A percentile compares a stretch with the other conserved stretches of the same genome.
Conservation (phyloP, 1,140 invertebrate genomes). For the Pseudomyrmex cubaensis region DNA sequence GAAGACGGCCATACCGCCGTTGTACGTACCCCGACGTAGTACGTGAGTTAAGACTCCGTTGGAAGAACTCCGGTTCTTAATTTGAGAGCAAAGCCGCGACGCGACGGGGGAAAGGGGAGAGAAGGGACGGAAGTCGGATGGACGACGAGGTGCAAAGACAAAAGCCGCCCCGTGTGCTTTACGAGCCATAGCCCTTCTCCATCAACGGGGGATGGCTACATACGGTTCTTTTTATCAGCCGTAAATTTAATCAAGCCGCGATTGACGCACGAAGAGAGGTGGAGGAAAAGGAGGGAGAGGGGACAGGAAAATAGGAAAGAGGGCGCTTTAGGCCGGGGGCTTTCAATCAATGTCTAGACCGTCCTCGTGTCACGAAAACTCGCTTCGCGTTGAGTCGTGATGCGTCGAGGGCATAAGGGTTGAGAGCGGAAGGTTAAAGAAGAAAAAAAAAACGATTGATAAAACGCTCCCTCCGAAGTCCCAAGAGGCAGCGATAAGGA, state of each 20-base stretch:
- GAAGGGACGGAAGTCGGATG: constrained; percentile 6
- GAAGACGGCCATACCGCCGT: constrained; percentile 23
- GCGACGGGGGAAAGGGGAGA: neutral
- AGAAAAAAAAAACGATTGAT: constrained; percentile 78
- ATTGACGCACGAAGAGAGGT: constrained; percentile 68
- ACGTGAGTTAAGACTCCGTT: constrained; percentile 55
- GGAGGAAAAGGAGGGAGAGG: neutral
- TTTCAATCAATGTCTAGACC: constrained; percentile 81
- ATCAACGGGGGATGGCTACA: constrained; percentile 28
- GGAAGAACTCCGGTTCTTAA: constrained; percentile 43
- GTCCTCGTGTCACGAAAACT: constrained; percentile 74
- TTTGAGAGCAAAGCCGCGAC: constrained; percentile 40
- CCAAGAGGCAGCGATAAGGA: constrained; percentile 67
- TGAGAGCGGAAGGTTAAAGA: constrained; percentile 22
- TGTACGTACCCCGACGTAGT: neutral
- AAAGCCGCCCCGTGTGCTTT: constrained; percentile 54
- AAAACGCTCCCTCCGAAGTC: constrained; percentile 74
- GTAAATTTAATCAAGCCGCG: constrained; percentile 75
- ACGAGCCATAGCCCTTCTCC: constrained; percentile 38
- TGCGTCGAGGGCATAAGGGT: constrained; percentile 17
- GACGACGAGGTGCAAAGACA: constrained; percentile 31
- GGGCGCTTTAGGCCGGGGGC: constrained; percentile 63
- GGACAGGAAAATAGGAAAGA: neutral
- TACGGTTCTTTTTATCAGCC: constrained; percentile 57
- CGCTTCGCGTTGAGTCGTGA: constrained; percentile 22